These are phyloP conservation scores for Chloroclystis v-ata DNA, from an alignment of 2,888 invertebrate genomes.

Conservation along the genomic window DNA sequence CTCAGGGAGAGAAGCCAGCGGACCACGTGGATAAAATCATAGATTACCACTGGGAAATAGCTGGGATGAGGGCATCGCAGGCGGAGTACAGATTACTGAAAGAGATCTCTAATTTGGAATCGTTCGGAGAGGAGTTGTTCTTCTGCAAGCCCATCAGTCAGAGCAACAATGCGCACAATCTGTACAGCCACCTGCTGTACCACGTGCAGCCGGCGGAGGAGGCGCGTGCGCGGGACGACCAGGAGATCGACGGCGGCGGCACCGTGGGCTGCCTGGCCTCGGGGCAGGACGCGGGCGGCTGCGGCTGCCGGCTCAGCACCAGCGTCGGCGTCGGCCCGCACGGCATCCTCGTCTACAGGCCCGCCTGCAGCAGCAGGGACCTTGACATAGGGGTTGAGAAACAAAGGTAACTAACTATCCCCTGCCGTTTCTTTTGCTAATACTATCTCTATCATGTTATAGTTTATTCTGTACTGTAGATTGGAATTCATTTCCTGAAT, in stretches of 20 bases:
- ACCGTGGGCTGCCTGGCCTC: conserved; percentile 68
- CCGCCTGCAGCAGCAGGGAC: conserved; percentile 71
- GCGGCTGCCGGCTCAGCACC: conserved; percentile 69
- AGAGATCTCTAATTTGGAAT: conserved; percentile 86
- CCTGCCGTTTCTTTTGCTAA: too few species aligned
- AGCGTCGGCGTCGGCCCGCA: conserved; percentile 89
- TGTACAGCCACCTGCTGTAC: conserved; percentile 84
- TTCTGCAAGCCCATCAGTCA: conserved; percentile 81
- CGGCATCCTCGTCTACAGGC: conserved; percentile 84
- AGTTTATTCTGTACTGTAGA: too few species aligned
- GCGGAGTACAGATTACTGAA: conserved; percentile 91
- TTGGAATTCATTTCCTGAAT: background rate
- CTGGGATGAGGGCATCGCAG: conserved; percentile 83
- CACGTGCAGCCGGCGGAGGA: conserved; percentile 78
- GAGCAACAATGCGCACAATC: conserved; percentile 83
- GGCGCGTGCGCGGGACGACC: conserved; percentile 61
- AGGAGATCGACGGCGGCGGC: conserved; percentile 67
- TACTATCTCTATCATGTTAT: too few species aligned
- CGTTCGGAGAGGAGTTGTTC: conserved; percentile 91
- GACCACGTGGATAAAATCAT: conserved; percentile 81
- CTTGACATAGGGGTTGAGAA: conserved; percentile 81
- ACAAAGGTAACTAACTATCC: conserved; percentile 64
- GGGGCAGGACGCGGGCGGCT: conserved; percentile 64
- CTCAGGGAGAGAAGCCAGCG: conserved; percentile 79
- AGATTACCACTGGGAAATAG: conserved; percentile 80